Conservation (phyloP, 2,113 vertebrate genomes). For the Seriola quinqueradiata region DNA sequence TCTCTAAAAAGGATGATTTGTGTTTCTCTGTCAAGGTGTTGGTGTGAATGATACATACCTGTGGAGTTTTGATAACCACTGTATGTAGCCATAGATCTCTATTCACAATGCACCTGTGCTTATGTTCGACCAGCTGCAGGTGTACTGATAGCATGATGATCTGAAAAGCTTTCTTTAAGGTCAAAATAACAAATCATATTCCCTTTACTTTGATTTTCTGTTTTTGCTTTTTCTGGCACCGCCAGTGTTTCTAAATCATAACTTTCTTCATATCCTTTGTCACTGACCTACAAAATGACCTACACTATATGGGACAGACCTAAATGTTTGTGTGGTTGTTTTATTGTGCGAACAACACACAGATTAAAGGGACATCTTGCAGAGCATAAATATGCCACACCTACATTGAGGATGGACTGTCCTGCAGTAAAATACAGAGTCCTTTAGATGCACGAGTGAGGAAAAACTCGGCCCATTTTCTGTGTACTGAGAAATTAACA, state of each 20-base stretch:
- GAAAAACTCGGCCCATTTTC: not conserved
- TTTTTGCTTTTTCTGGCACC: not conserved
- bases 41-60: not conserved
- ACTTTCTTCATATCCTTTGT: not conserved
- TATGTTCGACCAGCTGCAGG: not conserved
- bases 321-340: conserved; percentile 7
- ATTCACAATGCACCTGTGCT: not conserved
- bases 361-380: not conserved
- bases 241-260: not conserved
- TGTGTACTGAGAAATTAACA: not conserved
- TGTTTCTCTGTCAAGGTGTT: not conserved
- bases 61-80: not conserved
- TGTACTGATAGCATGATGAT: not conserved
- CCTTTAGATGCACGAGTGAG: not conserved
- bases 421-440: not conserved
- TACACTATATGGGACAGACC: not conserved
- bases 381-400: conserved; percentile 8
- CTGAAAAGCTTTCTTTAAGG: not conserved
- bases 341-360: conserved; percentile 7
- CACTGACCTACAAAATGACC: not conserved
- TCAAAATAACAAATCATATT: not conserved
- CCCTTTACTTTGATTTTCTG: not conserved
- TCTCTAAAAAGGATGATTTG: not conserved
- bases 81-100: not conserved
- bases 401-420: not conserved